Conservation (phyloP, 2,797 vertebrate genomes). For the Halcyon smyrnensis region DNA sequence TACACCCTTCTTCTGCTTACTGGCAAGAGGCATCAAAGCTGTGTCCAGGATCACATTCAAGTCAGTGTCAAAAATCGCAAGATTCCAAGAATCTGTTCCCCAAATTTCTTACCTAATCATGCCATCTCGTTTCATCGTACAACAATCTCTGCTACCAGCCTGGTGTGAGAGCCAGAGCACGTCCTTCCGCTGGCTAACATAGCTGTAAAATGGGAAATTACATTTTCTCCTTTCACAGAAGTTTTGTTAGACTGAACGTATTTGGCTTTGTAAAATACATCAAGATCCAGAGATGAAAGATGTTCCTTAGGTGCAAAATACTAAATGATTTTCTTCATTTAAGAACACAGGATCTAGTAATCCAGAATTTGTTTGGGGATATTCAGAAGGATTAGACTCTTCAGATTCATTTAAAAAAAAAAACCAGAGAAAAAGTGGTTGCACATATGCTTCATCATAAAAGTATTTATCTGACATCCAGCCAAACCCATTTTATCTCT, state of each 20-base stretch:
- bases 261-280: background rate
- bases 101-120: background rate
- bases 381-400: slow-evolving; percentile 11
- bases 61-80: background rate
- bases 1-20: background rate
- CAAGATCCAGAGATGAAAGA: background rate
- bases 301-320: background rate
- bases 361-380: background rate
- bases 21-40: background rate
- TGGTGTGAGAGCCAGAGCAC: background rate
- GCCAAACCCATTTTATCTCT: slow-evolving; percentile 71
- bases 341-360: background rate
- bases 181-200: background rate
- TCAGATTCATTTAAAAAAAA: background rate
- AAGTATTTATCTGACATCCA: slow-evolving; percentile 57
- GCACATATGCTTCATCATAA: slow-evolving; percentile 38
- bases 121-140: background rate
- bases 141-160: background rate
- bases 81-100: background rate
- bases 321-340: background rate
- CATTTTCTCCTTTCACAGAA: background rate
- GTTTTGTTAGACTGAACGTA: background rate
- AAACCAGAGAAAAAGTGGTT: background rate
- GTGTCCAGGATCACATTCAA: background rate
- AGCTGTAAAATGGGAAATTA: background rate